Conservation (phyloP, 2,888 invertebrate species). For the Calameuta pallipes region DNA sequence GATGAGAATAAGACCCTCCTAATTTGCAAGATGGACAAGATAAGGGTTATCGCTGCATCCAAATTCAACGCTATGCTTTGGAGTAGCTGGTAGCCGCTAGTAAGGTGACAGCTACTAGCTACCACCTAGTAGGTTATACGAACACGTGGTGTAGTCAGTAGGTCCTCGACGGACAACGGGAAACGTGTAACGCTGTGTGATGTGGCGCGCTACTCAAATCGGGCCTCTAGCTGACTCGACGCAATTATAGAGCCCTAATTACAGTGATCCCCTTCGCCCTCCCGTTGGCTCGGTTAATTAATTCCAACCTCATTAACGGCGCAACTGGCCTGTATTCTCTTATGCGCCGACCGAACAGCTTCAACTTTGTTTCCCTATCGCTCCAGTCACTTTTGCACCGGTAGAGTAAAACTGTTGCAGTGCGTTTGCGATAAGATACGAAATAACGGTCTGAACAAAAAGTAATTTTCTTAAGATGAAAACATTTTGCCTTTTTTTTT, state of each 20-base stretch:
- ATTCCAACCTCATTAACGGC: constrained; percentile 62
- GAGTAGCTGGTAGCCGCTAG: not conserved
- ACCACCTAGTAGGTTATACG: not conserved
- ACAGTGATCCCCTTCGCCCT: constrained; percentile 34
- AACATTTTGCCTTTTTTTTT: not conserved
- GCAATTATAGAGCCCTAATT: constrained; percentile 54
- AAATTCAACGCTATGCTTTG: not conserved
- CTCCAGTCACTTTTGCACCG: not conserved
- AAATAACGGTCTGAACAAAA: not conserved
- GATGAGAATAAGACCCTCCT: not conserved
- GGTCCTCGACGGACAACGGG: constrained; percentile 35
- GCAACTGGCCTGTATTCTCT: constrained; percentile 46
- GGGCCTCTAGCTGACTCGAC: constrained; percentile 50
- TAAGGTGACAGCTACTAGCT: not conserved
- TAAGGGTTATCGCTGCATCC: constrained; percentile 6
- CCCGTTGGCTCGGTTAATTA: constrained; percentile 54
- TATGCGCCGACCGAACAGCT: constrained; percentile 20
- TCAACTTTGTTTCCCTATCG: constrained; percentile 4
- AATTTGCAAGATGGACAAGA: constrained; percentile 7
- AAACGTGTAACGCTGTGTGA: constrained; percentile 24
- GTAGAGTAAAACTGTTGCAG: not conserved
- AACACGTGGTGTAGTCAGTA: constrained; percentile 8
- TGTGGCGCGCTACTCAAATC: constrained; percentile 50
- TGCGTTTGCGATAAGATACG: not conserved
- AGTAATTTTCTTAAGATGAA: not conserved